Conservation (phyloP, 2,888 invertebrate species). For the Dascillus cervinus region DNA sequence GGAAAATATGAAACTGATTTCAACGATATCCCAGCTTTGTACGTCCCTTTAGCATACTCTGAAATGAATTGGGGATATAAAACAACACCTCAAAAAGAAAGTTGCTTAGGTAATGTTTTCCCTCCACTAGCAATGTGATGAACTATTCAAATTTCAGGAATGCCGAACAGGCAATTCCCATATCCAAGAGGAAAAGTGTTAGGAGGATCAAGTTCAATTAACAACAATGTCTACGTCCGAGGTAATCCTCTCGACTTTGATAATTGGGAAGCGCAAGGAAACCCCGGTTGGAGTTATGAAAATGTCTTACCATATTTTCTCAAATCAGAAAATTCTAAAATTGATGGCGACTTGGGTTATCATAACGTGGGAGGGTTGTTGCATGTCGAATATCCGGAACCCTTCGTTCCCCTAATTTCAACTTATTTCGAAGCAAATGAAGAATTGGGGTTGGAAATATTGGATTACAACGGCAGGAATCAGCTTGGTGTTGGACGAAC, state of each 20-base stretch:
- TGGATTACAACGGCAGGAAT: slow-evolving; percentile 61
- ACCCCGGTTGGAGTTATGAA: slow-evolving; percentile 66
- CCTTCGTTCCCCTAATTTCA: slow-evolving; percentile 49
- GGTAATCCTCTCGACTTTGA: slow-evolving; percentile 72
- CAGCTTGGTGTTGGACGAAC: slow-evolving; percentile 57
- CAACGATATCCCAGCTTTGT: slow-evolving; percentile 6
- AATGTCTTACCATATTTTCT: slow-evolving; percentile 65
- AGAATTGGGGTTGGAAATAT: slow-evolving; percentile 59
- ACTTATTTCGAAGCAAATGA: slow-evolving; percentile 57
- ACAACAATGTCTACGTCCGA: slow-evolving; percentile 73
- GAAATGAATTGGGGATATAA: slow-evolving; percentile 10
- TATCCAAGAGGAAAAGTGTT: no score
- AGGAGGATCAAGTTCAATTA: slow-evolving; percentile 71
- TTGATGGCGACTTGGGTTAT: slow-evolving; percentile 52
- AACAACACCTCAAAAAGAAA: slow-evolving; percentile 5
- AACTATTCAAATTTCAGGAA: no score
- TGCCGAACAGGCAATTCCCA: no score
- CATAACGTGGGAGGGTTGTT: slow-evolving; percentile 59
- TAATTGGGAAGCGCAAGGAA: slow-evolving; percentile 65
- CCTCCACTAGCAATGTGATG: no score
- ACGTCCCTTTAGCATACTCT: slow-evolving; percentile 1
- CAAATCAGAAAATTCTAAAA: slow-evolving; percentile 61
- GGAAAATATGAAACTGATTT: slow-evolving; percentile 30
- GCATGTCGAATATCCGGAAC: slow-evolving; percentile 57
- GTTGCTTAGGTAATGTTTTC: slow-evolving; percentile 10